Percentiles rank a stretch among this genome's conserved stretches.
These are phyloP conservation scores for Oreohelix idahoensis DNA, from an alignment of 1,140 invertebrate genomes.

Conservation along the genomic window DNA sequence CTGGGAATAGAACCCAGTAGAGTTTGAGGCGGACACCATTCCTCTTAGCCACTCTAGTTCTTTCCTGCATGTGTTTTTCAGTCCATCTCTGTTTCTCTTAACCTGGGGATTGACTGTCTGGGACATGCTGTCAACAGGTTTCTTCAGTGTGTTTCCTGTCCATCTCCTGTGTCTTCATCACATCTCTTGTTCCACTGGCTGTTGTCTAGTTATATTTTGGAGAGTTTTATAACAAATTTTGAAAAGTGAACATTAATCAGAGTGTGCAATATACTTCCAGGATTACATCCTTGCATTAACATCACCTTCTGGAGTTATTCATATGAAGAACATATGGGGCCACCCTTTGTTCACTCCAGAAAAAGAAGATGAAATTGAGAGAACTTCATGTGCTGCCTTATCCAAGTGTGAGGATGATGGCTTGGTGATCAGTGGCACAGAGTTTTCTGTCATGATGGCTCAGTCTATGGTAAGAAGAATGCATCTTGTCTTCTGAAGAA, in stretches of 20 bases:
- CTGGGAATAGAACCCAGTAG: too few relatives aligned
- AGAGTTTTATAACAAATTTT: neutral
- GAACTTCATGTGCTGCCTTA: slow-evolving; percentile 57
- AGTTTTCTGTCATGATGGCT: slow-evolving; percentile 58
- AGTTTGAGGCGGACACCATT: too few relatives aligned
- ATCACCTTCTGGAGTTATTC: slow-evolving; percentile 47
- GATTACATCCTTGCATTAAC: slow-evolving; percentile 57
- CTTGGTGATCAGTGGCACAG: slow-evolving; percentile 54
- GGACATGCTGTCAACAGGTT: too few relatives aligned
- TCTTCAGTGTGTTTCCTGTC: too few relatives aligned
- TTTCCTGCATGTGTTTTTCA: too few relatives aligned
- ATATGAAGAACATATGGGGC: slow-evolving; percentile 42
- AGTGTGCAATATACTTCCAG: slow-evolving; percentile 43
- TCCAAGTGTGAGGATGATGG: slow-evolving; percentile 34
- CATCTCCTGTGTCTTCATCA: too few relatives aligned
- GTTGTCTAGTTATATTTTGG: too few relatives aligned
- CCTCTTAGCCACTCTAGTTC: too few relatives aligned
- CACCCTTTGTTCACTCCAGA: slow-evolving; percentile 41
- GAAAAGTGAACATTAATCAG: neutral
- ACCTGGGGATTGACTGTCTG: too few relatives aligned
- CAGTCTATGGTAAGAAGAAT: slow-evolving; percentile 61
- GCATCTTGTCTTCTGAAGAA: too few relatives aligned
- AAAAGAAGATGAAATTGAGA: slow-evolving; percentile 56
- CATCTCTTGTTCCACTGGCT: too few relatives aligned
- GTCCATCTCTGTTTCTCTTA: too few relatives aligned